Conservation (phyloP, 35 echinoderm and acorn worm genomes). For the Apostichopus parvimensis region DNA sequence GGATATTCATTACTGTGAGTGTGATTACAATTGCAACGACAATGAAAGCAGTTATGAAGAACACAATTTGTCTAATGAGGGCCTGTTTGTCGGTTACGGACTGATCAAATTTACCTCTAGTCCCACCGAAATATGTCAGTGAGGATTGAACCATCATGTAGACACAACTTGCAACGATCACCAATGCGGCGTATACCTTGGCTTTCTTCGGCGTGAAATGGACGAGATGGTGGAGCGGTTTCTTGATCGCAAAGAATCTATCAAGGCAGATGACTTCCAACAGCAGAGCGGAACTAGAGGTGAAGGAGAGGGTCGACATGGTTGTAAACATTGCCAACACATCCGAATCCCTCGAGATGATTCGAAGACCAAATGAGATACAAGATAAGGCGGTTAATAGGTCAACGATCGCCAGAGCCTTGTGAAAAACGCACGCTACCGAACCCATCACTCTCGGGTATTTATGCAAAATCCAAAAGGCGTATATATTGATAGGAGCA, state of each 20-base stretch:
- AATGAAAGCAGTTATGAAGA: background rate
- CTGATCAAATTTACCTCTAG: background rate
- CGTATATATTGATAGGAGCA: background rate
- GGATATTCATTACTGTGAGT: background rate
- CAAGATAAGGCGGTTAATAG: background rate
- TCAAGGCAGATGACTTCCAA: background rate
- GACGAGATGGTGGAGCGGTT: background rate
- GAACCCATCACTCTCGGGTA: background rate
- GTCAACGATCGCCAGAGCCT: background rate
- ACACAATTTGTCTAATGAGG: background rate
- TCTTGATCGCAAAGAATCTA: background rate
- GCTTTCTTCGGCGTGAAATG: background rate
- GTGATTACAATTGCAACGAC: background rate
- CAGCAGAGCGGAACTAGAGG: background rate
- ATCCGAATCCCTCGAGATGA: background rate
- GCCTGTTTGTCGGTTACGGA: background rate
- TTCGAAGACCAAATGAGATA: background rate
- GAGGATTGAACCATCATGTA: background rate
- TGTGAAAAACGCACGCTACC: slow-evolving; percentile 17
- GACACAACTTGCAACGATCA: background rate
- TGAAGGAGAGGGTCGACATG: slow-evolving; percentile 14
- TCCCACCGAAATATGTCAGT: background rate
- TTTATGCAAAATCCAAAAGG: background rate
- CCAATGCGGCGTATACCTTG: background rate
- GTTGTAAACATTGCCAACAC: background rate